Base-by-base conservation (phyloP, 2,113 vertebrate species). In the Piliocolobus tephrosceles region DNA sequence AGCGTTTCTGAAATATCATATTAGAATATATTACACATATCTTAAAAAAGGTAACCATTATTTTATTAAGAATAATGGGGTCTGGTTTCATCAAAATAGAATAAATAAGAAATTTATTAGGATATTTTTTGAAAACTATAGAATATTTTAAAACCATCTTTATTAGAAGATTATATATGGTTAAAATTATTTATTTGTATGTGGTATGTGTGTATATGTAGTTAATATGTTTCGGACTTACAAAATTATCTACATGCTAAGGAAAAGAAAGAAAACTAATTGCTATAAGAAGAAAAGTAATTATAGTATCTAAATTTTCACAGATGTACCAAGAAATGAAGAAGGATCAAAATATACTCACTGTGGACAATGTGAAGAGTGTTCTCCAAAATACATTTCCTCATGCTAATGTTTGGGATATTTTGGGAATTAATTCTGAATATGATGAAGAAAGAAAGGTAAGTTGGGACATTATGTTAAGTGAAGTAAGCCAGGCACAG, bases 381-480 rank as follows among this genome's bases (percentile, higher is more conserved):
- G 96, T 99, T 98, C 98, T 99, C 84, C 99, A 99, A 96, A 99
- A 95, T 23, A 98, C 99, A 96, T 99, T 99, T 98, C 99, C 99
- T 79, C 98, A 98, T 64, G 99, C 99, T 97, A 98, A 99, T 86
- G 76, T 99, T 97, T 97, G 98, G 97, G 99, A 98, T 95, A 99
- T 99, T 98, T 98, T 99, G 3, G 99, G 98, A 86, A 55, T 96
- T 75, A 95, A 99, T 82, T 99, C 99, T 2, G 98, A 98, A 38
- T 99, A 99, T 22, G 99, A 99, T 96, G 97, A 98, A 92, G 99
- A 98, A 82, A 99, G 99, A 97, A 99, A 99, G 99, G 99, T 99
- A 98, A 35, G 94, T 97, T 93, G 23, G 73, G n/a, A 14, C 32
- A 6, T 7, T 45, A 27, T 55, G 9, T n/a, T 52, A 72, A 64